These are phyloP conservation scores for Rhineura floridana DNA, from an alignment of 2,113 vertebrate species.

Conservation along the genomic window DNA sequence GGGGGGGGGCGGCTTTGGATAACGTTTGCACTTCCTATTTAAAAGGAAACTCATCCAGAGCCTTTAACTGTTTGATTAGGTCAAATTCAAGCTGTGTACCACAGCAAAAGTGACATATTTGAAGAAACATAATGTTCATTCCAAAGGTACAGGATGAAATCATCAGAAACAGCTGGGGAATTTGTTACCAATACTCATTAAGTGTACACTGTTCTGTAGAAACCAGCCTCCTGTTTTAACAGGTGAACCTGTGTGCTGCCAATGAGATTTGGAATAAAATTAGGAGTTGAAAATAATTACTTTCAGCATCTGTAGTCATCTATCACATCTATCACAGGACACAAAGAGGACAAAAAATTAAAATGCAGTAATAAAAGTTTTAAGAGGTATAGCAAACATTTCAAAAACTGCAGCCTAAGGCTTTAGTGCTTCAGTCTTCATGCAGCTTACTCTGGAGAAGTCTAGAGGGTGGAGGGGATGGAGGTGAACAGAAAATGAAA, in stretches of 20 bases:
- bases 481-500: not conserved
- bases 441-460: not conserved
- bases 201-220: not conserved
- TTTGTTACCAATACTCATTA: constrained; percentile 32
- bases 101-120: constrained; percentile 5
- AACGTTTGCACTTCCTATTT: not conserved
- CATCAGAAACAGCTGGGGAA: constrained; percentile 40
- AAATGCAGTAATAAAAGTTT: not conserved
- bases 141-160: not conserved
- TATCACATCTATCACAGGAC: not conserved
- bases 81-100: not conserved
- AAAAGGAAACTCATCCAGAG: constrained; percentile 10
- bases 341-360: not conserved
- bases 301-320: not conserved
- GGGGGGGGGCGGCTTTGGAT: not conserved
- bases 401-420: not conserved
- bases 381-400: not conserved
- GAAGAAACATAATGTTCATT: not conserved
- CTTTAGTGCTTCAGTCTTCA: not conserved
- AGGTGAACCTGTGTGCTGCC: constrained; percentile 8
- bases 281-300: constrained; percentile 30
- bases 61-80: not conserved
- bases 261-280: constrained; percentile 26
- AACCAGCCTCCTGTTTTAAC: constrained; percentile 19
- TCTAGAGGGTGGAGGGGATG: not conserved